Evolutionary conservation across 2,888 invertebrate genomes (phyloP).

Genomic region (Andrena hattorfiana): DNA sequence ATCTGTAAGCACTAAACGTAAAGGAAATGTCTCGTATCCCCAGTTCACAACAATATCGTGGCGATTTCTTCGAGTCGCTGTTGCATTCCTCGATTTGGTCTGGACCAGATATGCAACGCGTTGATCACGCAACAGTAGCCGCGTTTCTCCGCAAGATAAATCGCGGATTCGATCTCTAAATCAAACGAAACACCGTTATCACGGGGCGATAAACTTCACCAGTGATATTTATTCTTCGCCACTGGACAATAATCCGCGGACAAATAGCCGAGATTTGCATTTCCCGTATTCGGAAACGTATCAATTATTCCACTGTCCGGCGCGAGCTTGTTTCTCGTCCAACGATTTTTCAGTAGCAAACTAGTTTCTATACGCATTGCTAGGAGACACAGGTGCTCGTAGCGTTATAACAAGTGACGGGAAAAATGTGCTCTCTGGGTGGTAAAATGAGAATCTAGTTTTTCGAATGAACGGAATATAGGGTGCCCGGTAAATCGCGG

Average conservation of each 20-base stretch:
- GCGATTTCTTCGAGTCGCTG: too few relatives aligned
- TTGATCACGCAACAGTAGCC: slow-evolving; percentile 10
- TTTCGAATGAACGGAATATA: slow-evolving; percentile 26
- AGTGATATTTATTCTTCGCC: slow-evolving; percentile 17
- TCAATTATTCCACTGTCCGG: slow-evolving; percentile 22
- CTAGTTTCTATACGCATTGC: slow-evolving; percentile 19
- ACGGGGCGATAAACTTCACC: slow-evolving; percentile 14
- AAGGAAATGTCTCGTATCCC: too few relatives aligned
- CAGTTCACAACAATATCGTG: too few relatives aligned
- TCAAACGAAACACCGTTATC: slow-evolving; percentile 28
- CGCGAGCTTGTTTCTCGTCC: neutral
- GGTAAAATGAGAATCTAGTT: slow-evolving; percentile 50
- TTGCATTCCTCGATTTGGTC: neutral
- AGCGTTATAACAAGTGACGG: slow-evolving; percentile 16
- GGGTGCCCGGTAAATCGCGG: neutral
- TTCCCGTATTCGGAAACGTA: slow-evolving; percentile 21
- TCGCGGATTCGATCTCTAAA: slow-evolving; percentile 17
- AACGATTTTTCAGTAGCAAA: slow-evolving; percentile 17
- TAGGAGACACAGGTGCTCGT: slow-evolving; percentile 21
- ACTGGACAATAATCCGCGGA: slow-evolving; percentile 26
- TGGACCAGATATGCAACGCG: neutral
- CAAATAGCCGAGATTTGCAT: slow-evolving; percentile 13
- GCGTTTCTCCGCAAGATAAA: neutral
- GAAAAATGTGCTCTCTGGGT: slow-evolving; percentile 33
- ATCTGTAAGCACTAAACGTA: too few relatives aligned